These are phyloP conservation scores for Salvator merianae DNA, from an alignment of 2,113 vertebrate species.

Conservation along the genomic window DNA sequence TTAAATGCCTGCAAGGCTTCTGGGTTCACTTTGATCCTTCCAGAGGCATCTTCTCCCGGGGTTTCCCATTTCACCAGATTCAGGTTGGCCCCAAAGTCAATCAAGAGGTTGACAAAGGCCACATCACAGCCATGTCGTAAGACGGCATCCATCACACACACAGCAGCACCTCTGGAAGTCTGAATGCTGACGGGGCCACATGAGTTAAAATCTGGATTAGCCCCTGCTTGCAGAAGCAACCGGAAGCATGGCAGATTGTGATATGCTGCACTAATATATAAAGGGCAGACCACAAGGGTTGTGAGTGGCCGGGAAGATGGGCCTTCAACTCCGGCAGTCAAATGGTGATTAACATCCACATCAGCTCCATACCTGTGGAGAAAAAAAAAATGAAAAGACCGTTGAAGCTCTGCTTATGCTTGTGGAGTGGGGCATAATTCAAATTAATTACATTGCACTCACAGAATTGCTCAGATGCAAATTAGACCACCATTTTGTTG, in stretches of 20 bases:
- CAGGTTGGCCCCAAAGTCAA: conserved; percentile 89
- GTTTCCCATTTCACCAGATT: conserved; percentile 83
- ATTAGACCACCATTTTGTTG: too few species aligned
- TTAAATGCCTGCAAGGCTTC: conserved; percentile 83
- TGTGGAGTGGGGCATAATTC: too few species aligned
- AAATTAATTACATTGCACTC: too few species aligned
- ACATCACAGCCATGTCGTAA: conserved; percentile 88
- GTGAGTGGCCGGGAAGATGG: conserved; percentile 83
- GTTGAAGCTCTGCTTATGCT: neutral
- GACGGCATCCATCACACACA: conserved; percentile 90
- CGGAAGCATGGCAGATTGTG: conserved; percentile 91
- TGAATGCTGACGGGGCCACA: conserved; percentile 83
- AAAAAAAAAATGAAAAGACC: neutral
- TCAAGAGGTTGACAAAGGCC: conserved; percentile 82
- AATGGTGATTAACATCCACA: conserved; percentile 89
- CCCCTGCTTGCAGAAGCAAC: conserved; percentile 88
- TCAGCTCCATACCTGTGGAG: conserved; percentile 85
- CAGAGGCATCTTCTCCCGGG: conserved; percentile 69
- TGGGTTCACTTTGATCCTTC: conserved; percentile 83
- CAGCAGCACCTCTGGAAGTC: conserved; percentile 82
- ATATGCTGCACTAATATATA: conserved; percentile 94
- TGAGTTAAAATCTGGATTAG: conserved; percentile 93
- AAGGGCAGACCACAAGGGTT: conserved; percentile 89
- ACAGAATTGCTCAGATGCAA: too few species aligned
- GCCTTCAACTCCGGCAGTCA: conserved; percentile 69